phyloP scores from a whole-genome alignment of 2,888 invertebrate genomes.

The Mesochorus sp. region DNA sequence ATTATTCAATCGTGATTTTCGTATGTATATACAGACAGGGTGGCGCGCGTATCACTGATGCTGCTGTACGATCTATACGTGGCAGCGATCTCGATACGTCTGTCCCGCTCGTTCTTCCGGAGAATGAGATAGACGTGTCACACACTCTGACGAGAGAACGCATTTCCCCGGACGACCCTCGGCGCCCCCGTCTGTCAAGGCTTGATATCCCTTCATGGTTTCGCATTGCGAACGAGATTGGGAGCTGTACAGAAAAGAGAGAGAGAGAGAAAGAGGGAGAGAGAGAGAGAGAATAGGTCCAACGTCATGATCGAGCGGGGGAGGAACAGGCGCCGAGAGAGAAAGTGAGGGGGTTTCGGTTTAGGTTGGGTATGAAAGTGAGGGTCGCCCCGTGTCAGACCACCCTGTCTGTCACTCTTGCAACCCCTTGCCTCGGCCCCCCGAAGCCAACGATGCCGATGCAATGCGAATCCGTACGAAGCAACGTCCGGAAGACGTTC shows the following conservation, averaged over 20 bases:
- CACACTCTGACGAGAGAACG: constrained; percentile 53
- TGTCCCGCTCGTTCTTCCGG: constrained; percentile 4
- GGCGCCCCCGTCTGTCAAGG: constrained; percentile 64
- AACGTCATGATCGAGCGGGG: constrained; percentile 47
- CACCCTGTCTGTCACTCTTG: constrained; percentile 71
- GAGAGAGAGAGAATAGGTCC: constrained; percentile 10
- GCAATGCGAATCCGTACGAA: constrained; percentile 34
- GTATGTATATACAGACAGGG: neutral
- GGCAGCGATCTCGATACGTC: constrained; percentile 12
- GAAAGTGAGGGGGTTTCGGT: constrained; percentile 24
- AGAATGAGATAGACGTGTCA: constrained; percentile 52
- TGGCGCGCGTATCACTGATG: neutral
- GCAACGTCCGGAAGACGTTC: constrained; percentile 4
- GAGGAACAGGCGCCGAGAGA: constrained; percentile 54
- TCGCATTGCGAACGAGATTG: constrained; percentile 61
- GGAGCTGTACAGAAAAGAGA: constrained; percentile 39
- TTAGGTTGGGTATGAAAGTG: constrained; percentile 49
- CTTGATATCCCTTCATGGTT: constrained; percentile 69
- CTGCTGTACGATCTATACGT: neutral
- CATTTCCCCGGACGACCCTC: constrained; percentile 54
- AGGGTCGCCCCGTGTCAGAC: constrained; percentile 67
- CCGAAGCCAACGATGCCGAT: constrained; percentile 12
- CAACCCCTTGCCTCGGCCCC: constrained; percentile 9
- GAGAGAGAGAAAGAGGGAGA: constrained; percentile 15
- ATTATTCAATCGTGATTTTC: constrained; percentile 55